phyloP scores from a whole-genome alignment of 2,797 vertebrate genomes.

The Artibeus jamaicensis region DNA sequence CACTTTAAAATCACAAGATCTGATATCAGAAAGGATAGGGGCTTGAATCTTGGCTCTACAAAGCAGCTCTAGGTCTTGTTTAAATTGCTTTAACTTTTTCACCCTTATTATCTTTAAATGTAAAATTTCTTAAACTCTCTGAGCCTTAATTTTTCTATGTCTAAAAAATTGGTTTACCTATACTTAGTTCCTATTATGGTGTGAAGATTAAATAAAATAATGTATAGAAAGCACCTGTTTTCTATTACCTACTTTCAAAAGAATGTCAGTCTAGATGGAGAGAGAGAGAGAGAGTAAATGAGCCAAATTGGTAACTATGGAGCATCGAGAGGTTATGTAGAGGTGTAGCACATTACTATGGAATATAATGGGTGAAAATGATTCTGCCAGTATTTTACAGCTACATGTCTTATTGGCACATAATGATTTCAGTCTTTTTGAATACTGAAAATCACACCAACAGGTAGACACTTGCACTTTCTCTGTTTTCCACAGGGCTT shows the following conservation, averaged over 20 bases:
- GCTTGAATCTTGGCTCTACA: background rate
- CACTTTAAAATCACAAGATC: background rate
- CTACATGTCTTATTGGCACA: background rate
- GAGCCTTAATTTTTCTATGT: background rate
- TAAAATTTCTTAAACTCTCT: background rate
- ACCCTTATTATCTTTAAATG: background rate
- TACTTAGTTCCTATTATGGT: background rate
- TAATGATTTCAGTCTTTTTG: background rate
- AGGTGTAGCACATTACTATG: background rate
- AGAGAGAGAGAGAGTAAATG: background rate
- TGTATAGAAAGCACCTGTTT: background rate
- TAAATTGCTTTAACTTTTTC: background rate
- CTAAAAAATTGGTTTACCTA: background rate
- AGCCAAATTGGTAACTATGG: background rate
- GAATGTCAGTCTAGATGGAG: background rate
- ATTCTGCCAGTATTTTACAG: background rate
- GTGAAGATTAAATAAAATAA: background rate
- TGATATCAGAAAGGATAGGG: background rate
- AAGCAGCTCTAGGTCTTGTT: background rate
- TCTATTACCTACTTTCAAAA: background rate
- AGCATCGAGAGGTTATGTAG: background rate
- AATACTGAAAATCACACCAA: background rate
- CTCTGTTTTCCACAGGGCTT: background rate
- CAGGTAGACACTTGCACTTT: background rate
- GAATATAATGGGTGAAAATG: background rate